Percentiles rank a stretch among this genome's conserved stretches.
Conservation (phyloP, 2,888 invertebrate genomes). For the Sphaerophoria rueppellii region DNA sequence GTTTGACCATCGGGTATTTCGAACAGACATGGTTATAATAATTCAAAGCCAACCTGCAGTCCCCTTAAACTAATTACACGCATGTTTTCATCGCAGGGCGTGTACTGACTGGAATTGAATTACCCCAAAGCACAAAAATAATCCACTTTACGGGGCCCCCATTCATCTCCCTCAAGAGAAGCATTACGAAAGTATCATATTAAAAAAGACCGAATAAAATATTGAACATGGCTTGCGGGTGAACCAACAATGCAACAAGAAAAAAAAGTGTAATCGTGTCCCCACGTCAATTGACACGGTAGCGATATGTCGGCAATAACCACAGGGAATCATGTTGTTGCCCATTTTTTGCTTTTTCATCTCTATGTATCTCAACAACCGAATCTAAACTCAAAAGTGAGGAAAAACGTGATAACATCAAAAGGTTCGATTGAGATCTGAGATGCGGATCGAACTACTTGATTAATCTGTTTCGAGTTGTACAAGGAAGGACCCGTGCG, state of each 20-base stretch:
- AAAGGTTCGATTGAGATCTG: conserved; percentile 66
- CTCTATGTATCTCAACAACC: conserved; percentile 7
- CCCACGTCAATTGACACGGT: conserved; percentile 22
- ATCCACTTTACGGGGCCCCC: conserved; percentile 33
- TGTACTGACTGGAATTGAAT: conserved; percentile 60
- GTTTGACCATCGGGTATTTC: too few species aligned
- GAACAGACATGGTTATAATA: too few species aligned
- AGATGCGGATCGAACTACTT: conserved; percentile 48
- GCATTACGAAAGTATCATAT: conserved; percentile 69
- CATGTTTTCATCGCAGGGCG: conserved; percentile 55
- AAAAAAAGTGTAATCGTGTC: conserved; percentile 43
- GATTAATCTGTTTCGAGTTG: conserved; percentile 68
- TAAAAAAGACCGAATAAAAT: conserved; percentile 69
- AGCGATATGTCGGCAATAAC: conserved; percentile 29
- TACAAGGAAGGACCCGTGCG: conserved; percentile 7
- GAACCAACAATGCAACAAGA: conserved; percentile 35
- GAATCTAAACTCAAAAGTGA: neutral
- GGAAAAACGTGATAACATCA: conserved; percentile 45
- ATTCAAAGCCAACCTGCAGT: too few species aligned
- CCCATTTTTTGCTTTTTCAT: neutral
- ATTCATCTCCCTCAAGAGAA: conserved; percentile 46
- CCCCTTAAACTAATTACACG: neutral
- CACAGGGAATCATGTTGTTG: conserved; percentile 42
- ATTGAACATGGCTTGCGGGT: conserved; percentile 56
- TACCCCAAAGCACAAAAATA: conserved; percentile 53